Evolutionary conservation across 1,140 invertebrate species (phyloP).

Genomic region (Panagrolaimus sp.): DNA sequence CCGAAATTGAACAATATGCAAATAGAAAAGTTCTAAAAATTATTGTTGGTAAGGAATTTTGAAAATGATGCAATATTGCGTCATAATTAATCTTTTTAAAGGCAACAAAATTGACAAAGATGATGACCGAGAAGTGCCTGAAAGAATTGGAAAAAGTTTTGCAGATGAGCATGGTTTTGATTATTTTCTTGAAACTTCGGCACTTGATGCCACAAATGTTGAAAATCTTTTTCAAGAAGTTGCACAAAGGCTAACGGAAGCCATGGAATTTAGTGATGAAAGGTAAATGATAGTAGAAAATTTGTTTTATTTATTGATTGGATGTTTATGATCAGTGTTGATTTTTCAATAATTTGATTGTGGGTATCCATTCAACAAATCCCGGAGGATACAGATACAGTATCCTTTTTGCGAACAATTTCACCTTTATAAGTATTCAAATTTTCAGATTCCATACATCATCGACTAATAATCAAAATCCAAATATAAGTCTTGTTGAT

Average conservation of each 20-base stretch:
- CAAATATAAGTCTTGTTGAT: constrained; percentile 31
- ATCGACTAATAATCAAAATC: not conserved
- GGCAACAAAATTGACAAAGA: constrained; percentile 60
- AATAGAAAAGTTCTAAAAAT: constrained; percentile 58
- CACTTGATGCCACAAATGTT: constrained; percentile 57
- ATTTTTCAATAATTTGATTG: too few relatives aligned
- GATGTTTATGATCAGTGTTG: too few relatives aligned
- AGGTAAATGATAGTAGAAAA: constrained; percentile 33
- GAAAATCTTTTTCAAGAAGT: constrained; percentile 58
- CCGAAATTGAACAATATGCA: constrained; percentile 70
- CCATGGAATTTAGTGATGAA: constrained; percentile 57
- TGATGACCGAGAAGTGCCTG: constrained; percentile 57
- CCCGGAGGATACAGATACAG: too few relatives aligned
- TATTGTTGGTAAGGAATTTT: constrained; percentile 48
- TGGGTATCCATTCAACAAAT: too few relatives aligned
- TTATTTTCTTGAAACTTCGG: constrained; percentile 58
- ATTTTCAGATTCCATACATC: constrained; percentile 32
- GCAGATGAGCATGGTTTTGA: constrained; percentile 56
- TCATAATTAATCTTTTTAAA: constrained; percentile 31
- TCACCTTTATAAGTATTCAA: not conserved
- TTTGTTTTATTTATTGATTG: too few relatives aligned
- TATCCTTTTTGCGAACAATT: too few relatives aligned
- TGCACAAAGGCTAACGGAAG: constrained; percentile 50
- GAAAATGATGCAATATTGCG: not conserved
- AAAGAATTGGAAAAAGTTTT: constrained; percentile 52